Evolutionary conservation across 2,113 vertebrate genomes (phyloP).

Genomic region (Hystrix cristata): DNA sequence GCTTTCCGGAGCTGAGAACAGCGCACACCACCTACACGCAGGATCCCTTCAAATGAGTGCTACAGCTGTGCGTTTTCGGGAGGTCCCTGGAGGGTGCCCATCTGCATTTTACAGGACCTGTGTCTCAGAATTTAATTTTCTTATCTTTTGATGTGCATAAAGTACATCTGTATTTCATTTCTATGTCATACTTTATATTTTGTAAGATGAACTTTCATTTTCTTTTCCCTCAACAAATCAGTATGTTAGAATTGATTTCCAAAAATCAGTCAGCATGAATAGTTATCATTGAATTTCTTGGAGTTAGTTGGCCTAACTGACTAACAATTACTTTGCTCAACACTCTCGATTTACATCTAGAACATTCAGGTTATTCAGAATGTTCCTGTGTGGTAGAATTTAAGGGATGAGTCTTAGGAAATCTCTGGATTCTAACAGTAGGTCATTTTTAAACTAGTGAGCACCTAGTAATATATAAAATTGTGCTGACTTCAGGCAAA

Average conservation of each 20-base stretch:
- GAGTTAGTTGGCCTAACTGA: neutral
- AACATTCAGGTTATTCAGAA: neutral
- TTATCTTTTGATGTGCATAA: constrained; percentile 62
- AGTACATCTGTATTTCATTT: constrained; percentile 65
- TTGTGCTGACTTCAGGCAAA: neutral
- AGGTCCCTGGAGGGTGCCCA: neutral
- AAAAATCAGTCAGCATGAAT: neutral
- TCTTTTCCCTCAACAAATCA: constrained; percentile 68
- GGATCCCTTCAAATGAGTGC: constrained; percentile 87
- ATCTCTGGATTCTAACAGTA: neutral
- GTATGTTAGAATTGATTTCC: neutral
- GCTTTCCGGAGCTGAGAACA: constrained; percentile 96
- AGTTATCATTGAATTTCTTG: neutral
- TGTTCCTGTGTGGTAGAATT: neutral
- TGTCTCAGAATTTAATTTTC: constrained; percentile 71
- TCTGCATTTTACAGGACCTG: neutral
- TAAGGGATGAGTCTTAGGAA: neutral
- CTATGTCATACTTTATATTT: constrained; percentile 66
- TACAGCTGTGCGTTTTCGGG: neutral
- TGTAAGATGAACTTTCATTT: neutral
- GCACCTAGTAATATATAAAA: fast-evolving
- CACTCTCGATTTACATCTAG: neutral
- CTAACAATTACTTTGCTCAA: neutral
- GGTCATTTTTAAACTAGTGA: neutral
- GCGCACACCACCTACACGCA: constrained; percentile 98